A percentile compares a stretch with the other conserved stretches of the same genome.
Conservation (phyloP, 2,888 invertebrate species). For the Philonicus albiceps region DNA sequence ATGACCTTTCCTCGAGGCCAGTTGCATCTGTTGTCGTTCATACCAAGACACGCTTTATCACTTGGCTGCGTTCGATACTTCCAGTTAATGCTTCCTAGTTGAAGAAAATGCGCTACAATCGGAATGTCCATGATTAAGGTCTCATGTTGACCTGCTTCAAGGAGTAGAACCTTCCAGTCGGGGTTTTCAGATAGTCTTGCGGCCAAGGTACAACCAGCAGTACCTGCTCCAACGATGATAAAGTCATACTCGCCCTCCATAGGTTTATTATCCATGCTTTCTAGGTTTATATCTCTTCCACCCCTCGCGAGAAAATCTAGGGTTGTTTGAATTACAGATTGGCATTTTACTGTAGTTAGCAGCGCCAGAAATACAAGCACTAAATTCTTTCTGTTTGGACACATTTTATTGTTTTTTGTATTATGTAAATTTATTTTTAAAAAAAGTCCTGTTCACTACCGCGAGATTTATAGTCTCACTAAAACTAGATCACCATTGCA, state of each 20-base stretch:
- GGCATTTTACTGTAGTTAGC: neutral
- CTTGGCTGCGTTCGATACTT: constrained; percentile 77
- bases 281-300: constrained; percentile 37
- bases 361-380: neutral
- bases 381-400: neutral
- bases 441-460: neutral
- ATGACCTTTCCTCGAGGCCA: constrained; percentile 65
- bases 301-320: constrained; percentile 44
- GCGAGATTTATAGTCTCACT: neutral
- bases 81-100: constrained; percentile 75
- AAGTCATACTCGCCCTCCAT: constrained; percentile 64
- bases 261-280: constrained; percentile 39
- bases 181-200: constrained; percentile 69
- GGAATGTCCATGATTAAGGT: constrained; percentile 74
- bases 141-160: constrained; percentile 69
- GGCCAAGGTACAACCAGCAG: constrained; percentile 69
- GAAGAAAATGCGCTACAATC: constrained; percentile 71
- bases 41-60: constrained; percentile 65
- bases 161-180: constrained; percentile 66
- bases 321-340: constrained; percentile 36
- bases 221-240: constrained; percentile 69
- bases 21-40: constrained; percentile 52
- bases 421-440: neutral
- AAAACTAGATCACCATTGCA: neutral
- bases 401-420: neutral